Evolutionary conservation across 2,888 invertebrate genomes (phyloP).

Genomic region (Erebia palarica): DNA sequence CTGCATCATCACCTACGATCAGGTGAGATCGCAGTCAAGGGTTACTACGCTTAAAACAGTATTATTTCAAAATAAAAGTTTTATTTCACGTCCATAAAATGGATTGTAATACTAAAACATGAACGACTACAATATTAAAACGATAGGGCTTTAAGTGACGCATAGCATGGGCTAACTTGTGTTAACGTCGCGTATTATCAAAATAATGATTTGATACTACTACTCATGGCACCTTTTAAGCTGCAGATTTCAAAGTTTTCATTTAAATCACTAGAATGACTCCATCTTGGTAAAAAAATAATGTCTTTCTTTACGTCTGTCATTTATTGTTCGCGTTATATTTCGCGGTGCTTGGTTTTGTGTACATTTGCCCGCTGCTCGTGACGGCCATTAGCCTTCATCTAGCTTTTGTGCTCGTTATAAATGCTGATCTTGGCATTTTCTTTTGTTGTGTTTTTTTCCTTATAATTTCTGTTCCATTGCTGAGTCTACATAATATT

Average conservation of each 20-base stretch:
- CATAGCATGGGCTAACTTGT: too few relatives aligned
- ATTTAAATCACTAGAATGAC: too few relatives aligned
- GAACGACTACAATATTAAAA: too few relatives aligned
- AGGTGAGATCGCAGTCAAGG: not conserved
- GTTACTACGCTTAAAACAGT: too few relatives aligned
- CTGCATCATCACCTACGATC: too few relatives aligned
- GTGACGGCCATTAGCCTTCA: slow-evolving; percentile 8
- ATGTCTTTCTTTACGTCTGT: not conserved
- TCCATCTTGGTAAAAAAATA: not conserved
- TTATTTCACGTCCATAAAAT: too few relatives aligned
- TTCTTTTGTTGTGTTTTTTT: slow-evolving; percentile 7
- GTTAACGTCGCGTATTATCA: not conserved
- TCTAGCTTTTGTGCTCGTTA: slow-evolving; percentile 3
- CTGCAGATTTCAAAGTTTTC: too few relatives aligned
- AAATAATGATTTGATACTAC: not conserved
- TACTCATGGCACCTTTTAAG: too few relatives aligned
- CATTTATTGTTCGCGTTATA: not conserved
- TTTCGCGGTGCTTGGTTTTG: slow-evolving; percentile 2
- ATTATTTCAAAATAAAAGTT: too few relatives aligned
- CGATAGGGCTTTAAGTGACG: too few relatives aligned
- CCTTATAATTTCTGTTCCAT: not conserved
- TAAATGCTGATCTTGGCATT: not conserved
- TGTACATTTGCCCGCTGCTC: slow-evolving; percentile 1
- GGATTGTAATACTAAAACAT: too few relatives aligned
- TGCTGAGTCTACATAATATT: too few relatives aligned